Base-by-base conservation (phyloP, 1,140 invertebrate genomes). In the Pollicipes pollicipes region DNA sequence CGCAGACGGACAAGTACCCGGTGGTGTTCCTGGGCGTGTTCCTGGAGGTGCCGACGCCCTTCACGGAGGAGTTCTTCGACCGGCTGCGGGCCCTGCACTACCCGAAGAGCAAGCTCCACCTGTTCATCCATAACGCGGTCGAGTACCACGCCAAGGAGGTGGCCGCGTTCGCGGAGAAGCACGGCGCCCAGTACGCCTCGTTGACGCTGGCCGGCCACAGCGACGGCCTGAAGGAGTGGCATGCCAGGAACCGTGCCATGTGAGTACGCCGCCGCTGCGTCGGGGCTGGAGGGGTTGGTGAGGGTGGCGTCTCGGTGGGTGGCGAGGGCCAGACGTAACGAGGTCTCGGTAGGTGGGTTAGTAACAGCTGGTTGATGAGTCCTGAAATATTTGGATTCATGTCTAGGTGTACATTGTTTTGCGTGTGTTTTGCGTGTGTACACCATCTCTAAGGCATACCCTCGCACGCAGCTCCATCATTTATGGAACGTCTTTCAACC, bases 61-160 rank as follows among this genome's bases (percentile, higher is more conserved):
- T 99, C 78, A 77, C 98, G 21, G 87, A 90, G 77, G 91, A 97
- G 78, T 97, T 94, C 77, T 85, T 98, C 8, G 75, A 85, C 0
- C 86, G 86, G 78, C 81, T 98, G 16, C 72, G 81, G 16, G 77
- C 82, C 0, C 80, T 92, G 27, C 83, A 88, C 67, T 99, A 98
- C 83, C 95, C 95, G 0, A 96, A 96, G 76, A 79, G 86, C 0
- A 89, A 85, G 74, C 83, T 99, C 21, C 86, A 94, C 81, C 76
- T 99, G 0, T 90, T 91, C 75, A 77, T 99, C 72, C 88, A 93
- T 76, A 96, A 94, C 79, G 84, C 82, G 68, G 88, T 89, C 21
- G 80, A 85, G 67, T 89, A 87, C 77, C 93, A 97, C 77, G 82
- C 85, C 30, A 78, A 84, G 71, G 74, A 80, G 71, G 83, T 93